A percentile compares a stretch with the other conserved stretches of the same genome.
These are phyloP conservation scores for Pelmatolapia mariae DNA, from an alignment of 2,113 vertebrate species.

Conservation along the genomic window DNA sequence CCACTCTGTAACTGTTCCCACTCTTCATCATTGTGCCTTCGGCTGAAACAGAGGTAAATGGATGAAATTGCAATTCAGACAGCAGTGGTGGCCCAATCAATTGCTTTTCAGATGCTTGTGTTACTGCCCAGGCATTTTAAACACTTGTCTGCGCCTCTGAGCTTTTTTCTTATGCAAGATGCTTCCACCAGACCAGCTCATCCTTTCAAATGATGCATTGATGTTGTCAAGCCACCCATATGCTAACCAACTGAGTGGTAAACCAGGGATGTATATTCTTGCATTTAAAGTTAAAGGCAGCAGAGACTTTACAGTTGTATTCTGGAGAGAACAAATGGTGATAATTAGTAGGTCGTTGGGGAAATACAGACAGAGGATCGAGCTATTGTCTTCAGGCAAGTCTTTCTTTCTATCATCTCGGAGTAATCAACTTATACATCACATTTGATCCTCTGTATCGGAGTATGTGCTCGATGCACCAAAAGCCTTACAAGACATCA, in stretches of 20 bases:
- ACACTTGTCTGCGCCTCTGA: not conserved
- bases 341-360: constrained; percentile 23
- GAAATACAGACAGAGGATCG: not conserved
- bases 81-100: constrained; percentile 31
- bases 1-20: constrained; percentile 1
- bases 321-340: constrained; percentile 3
- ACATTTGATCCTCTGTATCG: not conserved
- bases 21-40: constrained; percentile 10
- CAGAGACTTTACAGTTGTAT: not conserved
- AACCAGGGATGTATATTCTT: constrained; percentile 4
- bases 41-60: constrained; percentile 31
- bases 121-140: constrained; percentile 42
- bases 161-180: not conserved
- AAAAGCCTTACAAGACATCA: not conserved
- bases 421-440: not conserved
- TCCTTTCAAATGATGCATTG: constrained; percentile 34
- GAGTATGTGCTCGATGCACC: not conserved
- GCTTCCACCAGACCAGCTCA: not conserved
- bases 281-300: constrained; percentile 9
- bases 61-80: constrained; percentile 26
- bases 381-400: not conserved
- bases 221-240: constrained; percentile 26
- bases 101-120: constrained; percentile 17
- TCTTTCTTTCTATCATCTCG: not conserved
- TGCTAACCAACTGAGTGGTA: constrained; percentile 28